These are phyloP conservation scores for Entelurus aequoreus DNA, from an alignment of 2,113 vertebrate species.

Conservation along the genomic window DNA sequence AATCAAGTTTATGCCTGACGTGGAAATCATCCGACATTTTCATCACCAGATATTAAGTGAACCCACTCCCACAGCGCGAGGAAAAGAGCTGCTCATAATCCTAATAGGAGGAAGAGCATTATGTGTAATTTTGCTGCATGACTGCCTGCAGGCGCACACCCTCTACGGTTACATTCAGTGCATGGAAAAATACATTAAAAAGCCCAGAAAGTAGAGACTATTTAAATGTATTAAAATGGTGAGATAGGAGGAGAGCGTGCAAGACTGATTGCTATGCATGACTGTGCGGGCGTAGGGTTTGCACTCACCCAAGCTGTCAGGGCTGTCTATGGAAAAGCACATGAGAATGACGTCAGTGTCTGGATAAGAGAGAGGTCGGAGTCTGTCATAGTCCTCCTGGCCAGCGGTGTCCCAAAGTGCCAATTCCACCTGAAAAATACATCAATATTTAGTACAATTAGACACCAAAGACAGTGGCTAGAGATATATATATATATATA, in stretches of 20 bases:
- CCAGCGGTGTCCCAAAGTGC: slow-evolving; percentile 79
- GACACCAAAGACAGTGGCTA: too few species aligned
- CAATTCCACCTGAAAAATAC: slow-evolving; percentile 69
- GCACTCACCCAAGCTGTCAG: slow-evolving; percentile 86
- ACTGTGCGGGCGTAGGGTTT: not conserved
- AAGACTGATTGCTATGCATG: not conserved
- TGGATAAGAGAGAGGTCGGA: slow-evolving; percentile 78
- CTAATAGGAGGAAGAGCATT: not conserved
- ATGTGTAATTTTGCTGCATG: slow-evolving; percentile 7
- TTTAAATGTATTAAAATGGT: slow-evolving; percentile 6
- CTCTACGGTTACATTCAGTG: not conserved
- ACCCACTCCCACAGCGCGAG: slow-evolving; percentile 16
- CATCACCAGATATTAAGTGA: slow-evolving; percentile 12
- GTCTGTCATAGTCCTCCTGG: slow-evolving; percentile 79
- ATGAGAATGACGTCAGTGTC: slow-evolving; percentile 81
- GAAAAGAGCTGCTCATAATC: slow-evolving; percentile 8
- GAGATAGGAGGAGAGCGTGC: not conserved
- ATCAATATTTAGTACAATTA: not conserved
- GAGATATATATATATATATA: too few species aligned
- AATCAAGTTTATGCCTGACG: not conserved
- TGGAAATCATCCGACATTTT: slow-evolving; percentile 17
- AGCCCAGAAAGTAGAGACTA: slow-evolving; percentile 3
- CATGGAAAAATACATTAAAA: not conserved
- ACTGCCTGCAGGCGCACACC: slow-evolving; percentile 10
- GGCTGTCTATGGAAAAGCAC: slow-evolving; percentile 81